Conservation (phyloP, 1,140 invertebrate species). For the Samia ricini region DNA sequence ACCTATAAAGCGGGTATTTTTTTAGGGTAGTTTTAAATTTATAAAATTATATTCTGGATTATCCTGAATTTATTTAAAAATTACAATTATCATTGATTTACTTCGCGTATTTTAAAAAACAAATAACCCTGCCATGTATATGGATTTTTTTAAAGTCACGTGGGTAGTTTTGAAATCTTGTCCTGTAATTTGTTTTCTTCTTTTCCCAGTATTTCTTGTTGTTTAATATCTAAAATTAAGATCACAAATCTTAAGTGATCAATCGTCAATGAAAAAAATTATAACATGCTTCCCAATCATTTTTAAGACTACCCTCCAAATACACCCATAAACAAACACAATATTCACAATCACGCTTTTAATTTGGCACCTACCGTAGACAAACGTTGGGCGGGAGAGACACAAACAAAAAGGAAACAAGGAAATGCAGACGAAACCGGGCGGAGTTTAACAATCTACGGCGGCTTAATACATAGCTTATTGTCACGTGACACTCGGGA, state of each 20-base stretch:
- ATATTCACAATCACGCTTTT: not conserved
- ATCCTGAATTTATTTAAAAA: no score
- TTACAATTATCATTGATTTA: no score
- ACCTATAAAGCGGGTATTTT: not conserved
- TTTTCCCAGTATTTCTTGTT: no score
- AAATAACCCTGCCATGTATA: no score
- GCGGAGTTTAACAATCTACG: slow-evolving; percentile 46
- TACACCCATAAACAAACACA: not conserved
- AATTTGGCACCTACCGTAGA: slow-evolving; percentile 1
- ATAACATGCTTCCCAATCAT: not conserved
- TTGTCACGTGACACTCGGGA: slow-evolving; percentile 59
- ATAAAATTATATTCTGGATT: no score
- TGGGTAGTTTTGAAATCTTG: no score
- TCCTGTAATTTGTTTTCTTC: no score
- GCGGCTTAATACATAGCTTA: slow-evolving; percentile 62
- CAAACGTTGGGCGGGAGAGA: not conserved
- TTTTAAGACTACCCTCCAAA: not conserved
- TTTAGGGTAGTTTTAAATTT: not conserved
- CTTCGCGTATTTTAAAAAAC: no score
- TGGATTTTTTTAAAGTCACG: no score
- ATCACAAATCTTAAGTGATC: no score
- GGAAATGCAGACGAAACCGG: slow-evolving; percentile 45
- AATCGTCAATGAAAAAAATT: no score
- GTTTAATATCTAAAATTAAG: no score
- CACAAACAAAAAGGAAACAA: not conserved